Evolutionary conservation across 2,888 invertebrate species (phyloP), one percentile per base, ranked within the genome.

Genomic region (Ptilodon capucinus): DNA sequence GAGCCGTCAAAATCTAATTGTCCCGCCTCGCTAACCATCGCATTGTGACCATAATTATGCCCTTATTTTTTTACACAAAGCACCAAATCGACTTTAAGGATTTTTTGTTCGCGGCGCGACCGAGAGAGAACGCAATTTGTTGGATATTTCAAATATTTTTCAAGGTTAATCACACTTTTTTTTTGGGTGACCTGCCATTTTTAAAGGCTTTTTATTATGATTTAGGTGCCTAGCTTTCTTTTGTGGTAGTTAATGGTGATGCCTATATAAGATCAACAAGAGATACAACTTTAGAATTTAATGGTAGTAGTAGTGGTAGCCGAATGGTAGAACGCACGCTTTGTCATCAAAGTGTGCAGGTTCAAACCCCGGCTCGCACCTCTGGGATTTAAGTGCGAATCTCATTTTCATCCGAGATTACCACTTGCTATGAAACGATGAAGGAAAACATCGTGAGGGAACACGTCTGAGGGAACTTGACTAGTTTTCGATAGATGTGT

Each of bases 1-100:
- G 77, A 74, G 77, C 87, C 82, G 90, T 91, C 90, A 91, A 88
- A 90, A 86, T 85, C 86, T 91, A 91, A 91, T 91, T 90, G 91
- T 90, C 89, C 87, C 81, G 83, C 81, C 76, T 82, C 81, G 81
- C 84, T 84, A 85, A 87, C 89, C 84, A 79, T 77, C 68, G 80
- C 79, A 81, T 86, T 86, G 89, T 90, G 87, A 85, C 84, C 86
- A 76, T 90, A 88, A 91, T 91, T 89, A 90, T 74, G 77, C 81
- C 86, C 85, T 84, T 85, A 84, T 83, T 88, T 87, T 70, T 86
- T 87, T 81, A 76, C 73, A 74, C 70, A 74, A 74, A 71, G 72
- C 80, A 78, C 79, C 69, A 82, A 87, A 87, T 81, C 84, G 82
- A 78, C 77, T 79, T 74, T 71, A 76, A 75, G 48, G 60, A 61